Percentiles rank a stretch among this genome's conserved stretches.
Evolutionary conservation across 2,888 invertebrate genomes (phyloP).

Genomic region (Drosophila barbarae): DNA sequence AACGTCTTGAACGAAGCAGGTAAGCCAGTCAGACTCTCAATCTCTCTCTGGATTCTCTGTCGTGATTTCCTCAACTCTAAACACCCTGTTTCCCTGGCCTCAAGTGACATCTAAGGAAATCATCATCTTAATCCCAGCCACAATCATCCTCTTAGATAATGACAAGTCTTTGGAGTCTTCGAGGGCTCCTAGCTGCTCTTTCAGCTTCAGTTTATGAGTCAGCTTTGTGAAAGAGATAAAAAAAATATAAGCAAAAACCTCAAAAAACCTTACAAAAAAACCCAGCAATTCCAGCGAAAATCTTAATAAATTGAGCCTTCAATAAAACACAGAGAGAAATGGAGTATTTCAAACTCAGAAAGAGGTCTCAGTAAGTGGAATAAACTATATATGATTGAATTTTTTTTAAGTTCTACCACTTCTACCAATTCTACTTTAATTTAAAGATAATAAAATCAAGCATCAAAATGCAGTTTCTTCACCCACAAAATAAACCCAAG

Average conservation of each 20-base stretch:
- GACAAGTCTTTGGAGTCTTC: slow-evolving; percentile 3
- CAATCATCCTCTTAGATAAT: slow-evolving; percentile 17
- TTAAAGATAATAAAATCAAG: background rate
- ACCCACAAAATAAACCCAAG: slow-evolving; percentile 1
- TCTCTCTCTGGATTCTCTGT: slow-evolving; percentile 1
- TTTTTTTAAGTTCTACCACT: too few relatives aligned
- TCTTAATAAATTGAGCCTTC: slow-evolving; percentile 14
- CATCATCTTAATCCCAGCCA: background rate
- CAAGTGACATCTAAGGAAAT: slow-evolving; percentile 21
- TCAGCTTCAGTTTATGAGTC: slow-evolving; percentile 9
- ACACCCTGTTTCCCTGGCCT: slow-evolving; percentile 30
- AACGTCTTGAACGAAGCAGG: slow-evolving; percentile 34
- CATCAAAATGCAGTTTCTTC: background rate
- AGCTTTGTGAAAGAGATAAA: background rate
- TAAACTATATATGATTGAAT: background rate
- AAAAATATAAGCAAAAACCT: background rate
- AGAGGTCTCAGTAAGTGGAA: background rate
- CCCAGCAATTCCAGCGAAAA: slow-evolving; percentile 22
- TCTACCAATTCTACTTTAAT: too few relatives aligned
- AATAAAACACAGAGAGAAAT: background rate
- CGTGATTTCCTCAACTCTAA: background rate
- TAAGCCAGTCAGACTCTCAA: slow-evolving; percentile 6
- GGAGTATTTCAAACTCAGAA: rapidly evolving
- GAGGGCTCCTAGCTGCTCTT: slow-evolving; percentile 1
- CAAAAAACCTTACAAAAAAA: background rate